These are phyloP conservation scores for Palloptera scutellata DNA, from an alignment of 2,888 invertebrate genomes.

Conservation along the genomic window DNA sequence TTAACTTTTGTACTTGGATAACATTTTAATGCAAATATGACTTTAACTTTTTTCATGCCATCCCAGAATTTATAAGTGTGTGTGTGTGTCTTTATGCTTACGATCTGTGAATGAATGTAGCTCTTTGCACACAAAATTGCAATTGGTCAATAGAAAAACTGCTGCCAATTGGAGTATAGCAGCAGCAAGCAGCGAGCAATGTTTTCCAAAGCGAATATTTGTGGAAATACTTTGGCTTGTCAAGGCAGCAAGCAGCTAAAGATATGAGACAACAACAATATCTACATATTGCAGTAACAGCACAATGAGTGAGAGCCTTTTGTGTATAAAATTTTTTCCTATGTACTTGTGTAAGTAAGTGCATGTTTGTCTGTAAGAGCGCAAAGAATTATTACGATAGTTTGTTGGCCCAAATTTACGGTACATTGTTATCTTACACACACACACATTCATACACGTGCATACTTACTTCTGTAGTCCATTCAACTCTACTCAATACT, in stretches of 20 bases:
- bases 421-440: constrained; percentile 11
- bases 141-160: not conserved
- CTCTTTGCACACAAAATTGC: no score
- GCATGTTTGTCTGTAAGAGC: not conserved
- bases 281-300: no score
- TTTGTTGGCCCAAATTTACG: constrained; percentile 39
- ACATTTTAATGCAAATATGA: no score
- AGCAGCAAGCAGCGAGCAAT: not conserved
- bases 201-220: not conserved
- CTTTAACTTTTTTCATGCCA: no score
- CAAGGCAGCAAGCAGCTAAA: not conserved
- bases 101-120: no score
- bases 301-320: not conserved
- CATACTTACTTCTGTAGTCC: no score
- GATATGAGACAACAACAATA: not conserved
- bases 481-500: not conserved
- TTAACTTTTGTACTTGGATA: no score
- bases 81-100: no score
- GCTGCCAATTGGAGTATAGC: constrained; percentile 17
- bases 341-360: not conserved
- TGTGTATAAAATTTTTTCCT: not conserved
- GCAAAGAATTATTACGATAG: constrained; percentile 36
- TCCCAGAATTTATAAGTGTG: no score
- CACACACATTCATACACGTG: not conserved
- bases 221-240: not conserved